Conservation (phyloP, 2,888 invertebrate species). For the Tachina lurida region DNA sequence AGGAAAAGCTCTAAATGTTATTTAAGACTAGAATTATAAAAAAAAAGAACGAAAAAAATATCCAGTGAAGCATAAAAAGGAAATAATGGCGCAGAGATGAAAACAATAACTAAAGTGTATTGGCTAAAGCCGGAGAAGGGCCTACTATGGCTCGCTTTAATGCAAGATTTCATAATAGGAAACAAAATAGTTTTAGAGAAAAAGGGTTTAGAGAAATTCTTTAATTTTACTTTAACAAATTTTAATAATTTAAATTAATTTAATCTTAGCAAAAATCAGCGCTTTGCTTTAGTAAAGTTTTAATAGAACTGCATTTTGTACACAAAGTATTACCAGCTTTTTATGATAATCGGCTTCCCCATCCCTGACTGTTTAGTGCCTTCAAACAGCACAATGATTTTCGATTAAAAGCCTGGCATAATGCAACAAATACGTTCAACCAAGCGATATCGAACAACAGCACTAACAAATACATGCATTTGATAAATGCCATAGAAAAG, state of each 20-base stretch:
- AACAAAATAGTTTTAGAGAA: too few relatives aligned
- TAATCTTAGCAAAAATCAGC: too few relatives aligned
- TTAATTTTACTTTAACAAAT: too few relatives aligned
- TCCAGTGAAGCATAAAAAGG: conserved; percentile 1
- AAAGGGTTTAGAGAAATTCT: too few relatives aligned
- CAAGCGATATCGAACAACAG: conserved; percentile 65
- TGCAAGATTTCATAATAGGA: neutral
- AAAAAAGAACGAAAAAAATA: neutral
- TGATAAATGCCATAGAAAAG: conserved; percentile 31
- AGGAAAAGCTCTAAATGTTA: conserved; percentile 65
- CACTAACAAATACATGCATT: conserved; percentile 35
- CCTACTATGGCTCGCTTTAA: neutral
- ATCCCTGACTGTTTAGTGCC: conserved; percentile 56
- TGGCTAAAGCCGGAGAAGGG: conserved; percentile 37
- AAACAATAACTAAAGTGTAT: conserved; percentile 42
- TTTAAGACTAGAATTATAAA: conserved; percentile 58
- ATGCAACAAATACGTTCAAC: conserved; percentile 75
- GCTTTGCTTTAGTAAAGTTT: too few relatives aligned
- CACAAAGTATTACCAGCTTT: too few relatives aligned
- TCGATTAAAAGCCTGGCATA: conserved; percentile 69
- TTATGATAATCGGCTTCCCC: neutral
- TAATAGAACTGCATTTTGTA: too few relatives aligned
- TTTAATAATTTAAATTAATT: too few relatives aligned
- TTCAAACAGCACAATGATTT: conserved; percentile 72
- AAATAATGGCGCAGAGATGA: conserved; percentile 12